Percentiles rank a stretch among this genome's conserved stretches.
Evolutionary conservation across 2,113 vertebrate genomes (phyloP).

Genomic region (Cyprinodon variegatus): DNA sequence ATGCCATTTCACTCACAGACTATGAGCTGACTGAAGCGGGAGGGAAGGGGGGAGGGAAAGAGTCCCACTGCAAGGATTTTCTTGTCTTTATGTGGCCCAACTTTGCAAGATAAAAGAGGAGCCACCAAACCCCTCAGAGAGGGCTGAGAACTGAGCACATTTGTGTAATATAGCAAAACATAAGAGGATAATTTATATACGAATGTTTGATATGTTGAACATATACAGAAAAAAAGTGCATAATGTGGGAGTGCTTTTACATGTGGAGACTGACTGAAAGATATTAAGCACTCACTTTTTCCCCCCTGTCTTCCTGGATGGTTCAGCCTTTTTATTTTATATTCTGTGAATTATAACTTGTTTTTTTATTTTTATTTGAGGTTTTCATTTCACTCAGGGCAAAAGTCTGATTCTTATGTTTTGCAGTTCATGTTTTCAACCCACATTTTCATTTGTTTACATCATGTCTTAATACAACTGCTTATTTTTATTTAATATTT

Average conservation of each 20-base stretch:
- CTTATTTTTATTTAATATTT: slow-evolving; percentile 77
- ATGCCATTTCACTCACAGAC: slow-evolving; percentile 59
- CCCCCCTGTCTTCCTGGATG: slow-evolving; percentile 38
- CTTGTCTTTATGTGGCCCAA: slow-evolving; percentile 3
- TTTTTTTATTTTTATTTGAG: slow-evolving; percentile 31
- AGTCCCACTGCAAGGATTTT: slow-evolving; percentile 17
- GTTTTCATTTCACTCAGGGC: slow-evolving; percentile 70
- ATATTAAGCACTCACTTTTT: slow-evolving; percentile 57
- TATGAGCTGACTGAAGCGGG: slow-evolving; percentile 26
- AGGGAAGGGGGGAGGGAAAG: slow-evolving; percentile 21
- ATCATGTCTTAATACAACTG: slow-evolving; percentile 66
- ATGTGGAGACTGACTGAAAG: slow-evolving; percentile 51
- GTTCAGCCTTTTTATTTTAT: slow-evolving; percentile 36
- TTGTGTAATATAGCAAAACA: slow-evolving; percentile 61
- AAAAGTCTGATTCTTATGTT: slow-evolving; percentile 56
- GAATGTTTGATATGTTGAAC: slow-evolving; percentile 42
- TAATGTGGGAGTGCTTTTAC: slow-evolving; percentile 33
- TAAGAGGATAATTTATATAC: slow-evolving; percentile 60
- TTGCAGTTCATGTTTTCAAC: slow-evolving; percentile 39
- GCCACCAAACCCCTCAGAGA: slow-evolving; percentile 42
- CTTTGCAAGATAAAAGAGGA: slow-evolving; percentile 61
- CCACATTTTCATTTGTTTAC: slow-evolving; percentile 62
- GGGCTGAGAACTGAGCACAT: slow-evolving; percentile 61
- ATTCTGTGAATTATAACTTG: slow-evolving; percentile 34
- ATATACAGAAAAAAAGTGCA: slow-evolving; percentile 27